Percentiles rank a stretch among this genome's conserved stretches.
phyloP scores from a whole-genome alignment of 2,888 invertebrate species.

The Sthenelais limicola region DNA sequence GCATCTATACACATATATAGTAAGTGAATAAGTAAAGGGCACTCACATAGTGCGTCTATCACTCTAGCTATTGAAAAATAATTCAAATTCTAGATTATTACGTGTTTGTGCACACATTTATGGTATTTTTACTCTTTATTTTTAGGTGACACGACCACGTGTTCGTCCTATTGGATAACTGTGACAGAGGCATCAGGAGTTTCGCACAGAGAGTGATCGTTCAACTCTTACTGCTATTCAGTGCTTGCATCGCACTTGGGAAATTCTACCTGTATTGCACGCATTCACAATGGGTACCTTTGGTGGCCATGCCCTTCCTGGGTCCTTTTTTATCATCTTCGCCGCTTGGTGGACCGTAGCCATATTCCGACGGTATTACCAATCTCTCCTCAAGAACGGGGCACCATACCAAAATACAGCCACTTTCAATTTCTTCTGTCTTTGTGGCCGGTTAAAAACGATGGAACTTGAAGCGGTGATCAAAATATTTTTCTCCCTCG shows the following conservation, averaged over 20 bases:
- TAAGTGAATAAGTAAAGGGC: too few relatives aligned
- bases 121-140: too few relatives aligned
- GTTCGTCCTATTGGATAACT: too few relatives aligned
- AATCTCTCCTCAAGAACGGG: constrained; percentile 54
- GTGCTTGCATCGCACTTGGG: too few relatives aligned
- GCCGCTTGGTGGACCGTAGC: constrained; percentile 66
- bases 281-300: constrained; percentile 71
- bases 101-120: background rate
- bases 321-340: constrained; percentile 70
- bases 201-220: too few relatives aligned
- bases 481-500: constrained; percentile 57
- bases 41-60: too few relatives aligned
- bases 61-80: too few relatives aligned
- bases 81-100: too few relatives aligned
- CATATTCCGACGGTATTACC: constrained; percentile 61
- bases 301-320: constrained; percentile 73
- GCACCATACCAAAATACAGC: constrained; percentile 40
- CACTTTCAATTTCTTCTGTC: constrained; percentile 52
- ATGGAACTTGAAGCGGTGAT: constrained; percentile 60
- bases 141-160: too few relatives aligned
- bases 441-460: constrained; percentile 55
- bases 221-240: too few relatives aligned
- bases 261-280: constrained; percentile 15
- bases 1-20: too few relatives aligned
- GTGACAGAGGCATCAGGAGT: too few relatives aligned